Conservation (phyloP, 2,797 vertebrate species). For the Onychomys arenicola region DNA sequence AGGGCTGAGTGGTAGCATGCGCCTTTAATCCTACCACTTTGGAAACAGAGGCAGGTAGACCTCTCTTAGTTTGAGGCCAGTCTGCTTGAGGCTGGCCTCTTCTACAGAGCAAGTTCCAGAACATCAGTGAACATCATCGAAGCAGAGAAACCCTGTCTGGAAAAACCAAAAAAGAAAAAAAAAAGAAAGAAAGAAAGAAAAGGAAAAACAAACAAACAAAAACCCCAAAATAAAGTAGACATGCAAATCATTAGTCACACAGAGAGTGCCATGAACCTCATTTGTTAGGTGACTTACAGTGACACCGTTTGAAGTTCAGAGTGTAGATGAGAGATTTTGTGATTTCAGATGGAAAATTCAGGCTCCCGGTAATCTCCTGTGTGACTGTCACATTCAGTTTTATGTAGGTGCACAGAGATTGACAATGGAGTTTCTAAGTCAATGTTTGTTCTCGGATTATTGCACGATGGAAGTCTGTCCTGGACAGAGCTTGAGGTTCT, state of each 20-base stretch:
- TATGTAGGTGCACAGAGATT: constrained; percentile 14
- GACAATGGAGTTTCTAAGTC: constrained; percentile 32
- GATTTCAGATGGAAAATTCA: neutral
- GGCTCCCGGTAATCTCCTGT: neutral
- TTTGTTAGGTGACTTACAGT: neutral
- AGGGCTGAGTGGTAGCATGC: too few species aligned
- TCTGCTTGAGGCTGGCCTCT: neutral
- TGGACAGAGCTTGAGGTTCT: neutral
- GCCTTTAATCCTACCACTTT: neutral
- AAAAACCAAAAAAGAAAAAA: neutral
- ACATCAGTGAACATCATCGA: too few species aligned
- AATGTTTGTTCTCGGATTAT: constrained; percentile 60
- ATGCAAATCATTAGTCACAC: neutral
- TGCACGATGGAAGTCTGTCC: neutral
- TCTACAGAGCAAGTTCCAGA: neutral
- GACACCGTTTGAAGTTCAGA: neutral
- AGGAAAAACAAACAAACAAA: neutral
- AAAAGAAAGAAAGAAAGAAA: neutral
- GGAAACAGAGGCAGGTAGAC: neutral
- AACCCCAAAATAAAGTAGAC: neutral
- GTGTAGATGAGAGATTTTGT: constrained; percentile 16
- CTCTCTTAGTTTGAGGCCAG: neutral
- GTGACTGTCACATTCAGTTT: neutral
- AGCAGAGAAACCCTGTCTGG: neutral
- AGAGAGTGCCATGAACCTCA: neutral